A percentile compares a stretch with the other conserved stretches of the same genome.
These are phyloP conservation scores for Paraescarpia echinospica DNA, from an alignment of 1,140 invertebrate species.

Conservation along the genomic window DNA sequence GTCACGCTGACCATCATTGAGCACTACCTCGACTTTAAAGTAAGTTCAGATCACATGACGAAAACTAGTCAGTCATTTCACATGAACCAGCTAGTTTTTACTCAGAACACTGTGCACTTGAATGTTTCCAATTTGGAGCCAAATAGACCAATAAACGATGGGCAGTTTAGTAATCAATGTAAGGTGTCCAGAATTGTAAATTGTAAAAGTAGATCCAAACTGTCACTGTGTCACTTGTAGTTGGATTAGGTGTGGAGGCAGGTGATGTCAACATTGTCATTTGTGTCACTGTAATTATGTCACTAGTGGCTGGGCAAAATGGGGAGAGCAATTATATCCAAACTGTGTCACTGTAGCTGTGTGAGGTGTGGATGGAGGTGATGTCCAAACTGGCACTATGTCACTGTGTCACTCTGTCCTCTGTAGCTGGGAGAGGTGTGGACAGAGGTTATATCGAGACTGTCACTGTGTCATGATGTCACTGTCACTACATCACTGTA, in stretches of 20 bases:
- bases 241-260: conserved; percentile 58
- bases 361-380: too few species aligned
- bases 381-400: neutral
- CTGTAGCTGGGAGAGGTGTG: conserved; percentile 56
- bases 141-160: too few species aligned
- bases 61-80: neutral
- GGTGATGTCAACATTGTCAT: conserved; percentile 37
- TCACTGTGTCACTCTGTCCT: too few species aligned
- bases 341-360: neutral
- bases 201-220: too few species aligned
- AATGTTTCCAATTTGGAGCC: too few species aligned
- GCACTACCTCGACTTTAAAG: conserved; percentile 59
- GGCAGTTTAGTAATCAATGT: too few species aligned
- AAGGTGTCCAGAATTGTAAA: too few species aligned
- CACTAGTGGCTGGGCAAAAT: neutral
- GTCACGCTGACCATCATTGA: conserved; percentile 58
- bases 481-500: neutral
- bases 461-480: too few species aligned
- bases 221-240: conserved; percentile 42
- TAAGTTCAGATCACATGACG: conserved; percentile 23
- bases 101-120: too few species aligned
- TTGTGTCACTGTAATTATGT: neutral
- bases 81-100: neutral
- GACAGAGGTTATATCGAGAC: conserved; percentile 51
- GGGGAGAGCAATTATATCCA: neutral